These are phyloP conservation scores for Melitaea cinxia DNA, from an alignment of 1,140 invertebrate genomes.

Conservation along the genomic window DNA sequence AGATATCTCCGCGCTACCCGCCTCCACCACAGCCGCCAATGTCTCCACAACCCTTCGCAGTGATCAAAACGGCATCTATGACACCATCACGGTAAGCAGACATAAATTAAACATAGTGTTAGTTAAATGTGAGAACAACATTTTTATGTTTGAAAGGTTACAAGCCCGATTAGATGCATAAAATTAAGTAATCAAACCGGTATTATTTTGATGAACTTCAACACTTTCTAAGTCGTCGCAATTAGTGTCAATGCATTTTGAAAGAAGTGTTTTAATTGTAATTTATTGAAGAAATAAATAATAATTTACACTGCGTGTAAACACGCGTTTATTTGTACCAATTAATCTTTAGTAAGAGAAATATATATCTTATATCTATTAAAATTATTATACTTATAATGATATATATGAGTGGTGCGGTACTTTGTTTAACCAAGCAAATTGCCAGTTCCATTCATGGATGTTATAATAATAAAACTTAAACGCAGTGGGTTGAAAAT, in stretches of 20 bases:
- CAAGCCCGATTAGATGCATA: not conserved
- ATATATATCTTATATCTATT: no score
- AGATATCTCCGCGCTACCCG: conserved; percentile 37
- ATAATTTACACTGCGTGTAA: no score
- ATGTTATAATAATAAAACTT: conserved; percentile 49
- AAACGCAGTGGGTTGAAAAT: conserved; percentile 46
- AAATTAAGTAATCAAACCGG: conserved; percentile 15
- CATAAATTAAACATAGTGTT: conserved; percentile 15
- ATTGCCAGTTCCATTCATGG: conserved; percentile 37
- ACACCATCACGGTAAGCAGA: conserved; percentile 66
- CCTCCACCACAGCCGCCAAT: conserved; percentile 37
- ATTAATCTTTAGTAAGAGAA: no score
- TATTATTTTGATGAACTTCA: not conserved
- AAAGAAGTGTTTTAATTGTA: not conserved
- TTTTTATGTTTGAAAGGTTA: conserved; percentile 2
- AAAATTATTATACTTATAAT: no score
- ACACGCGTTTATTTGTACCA: no score
- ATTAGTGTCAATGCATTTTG: not conserved
- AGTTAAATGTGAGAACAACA: conserved; percentile 3
- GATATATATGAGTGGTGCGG: not conserved
- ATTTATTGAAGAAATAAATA: not conserved
- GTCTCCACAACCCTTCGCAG: conserved; percentile 47
- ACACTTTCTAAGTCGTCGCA: not conserved
- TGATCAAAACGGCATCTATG: conserved; percentile 75
- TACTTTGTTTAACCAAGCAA: conserved; percentile 31